Base-by-base conservation (phyloP, 2,888 invertebrate species). In the Caenorhabditis sp. region DNA sequence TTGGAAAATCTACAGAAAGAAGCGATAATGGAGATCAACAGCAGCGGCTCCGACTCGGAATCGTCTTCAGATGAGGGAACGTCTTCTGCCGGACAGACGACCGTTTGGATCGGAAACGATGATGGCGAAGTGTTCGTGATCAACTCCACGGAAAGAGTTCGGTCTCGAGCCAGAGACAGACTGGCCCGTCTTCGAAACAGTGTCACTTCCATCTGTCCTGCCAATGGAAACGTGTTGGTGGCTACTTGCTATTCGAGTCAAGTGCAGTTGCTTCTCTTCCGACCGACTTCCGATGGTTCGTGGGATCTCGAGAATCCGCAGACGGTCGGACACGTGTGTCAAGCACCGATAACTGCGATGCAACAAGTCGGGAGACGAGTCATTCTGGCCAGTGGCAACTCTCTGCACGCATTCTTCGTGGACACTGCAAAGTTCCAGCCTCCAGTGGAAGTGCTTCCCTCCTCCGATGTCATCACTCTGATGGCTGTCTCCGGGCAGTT, bases 41-140 rank as follows among this genome's bases (percentile, higher is more conserved):
- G 80, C 26, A 83, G 83, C 58, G 86, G 86, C 1, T 70, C 72
- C 1, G 83, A 81, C 24, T 71, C 83, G 5, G 83, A 83, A 26
- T 85, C 86, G 0, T 82, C 82, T 20, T 82, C 84, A 1, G 84
- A 84, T 22, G 84, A 83, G 20, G 79, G 68, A 11, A 47, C 82
- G 13, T 82, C 84, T 9, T 80, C 83, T 28, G 82, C 82, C 4
- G 86, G 85, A 26, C 83, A 81, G 50, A 84, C 87, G 24, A 88
- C 89, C 18, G 85, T 89, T 9, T 89, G 89, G 89, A 89, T 89
- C 37, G 89, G 89, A 50, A 89, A 89, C 76, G 89, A 89, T 56
- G 89, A 89, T 71, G 89, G 89, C 74, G 89, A 89, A 72, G 87
- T 89, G 35, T 89, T 86, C 80, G 86, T 89, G 13, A 80, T 89